These are phyloP conservation scores for Mythimna albipuncta DNA, from an alignment of 2,888 invertebrate species.

Conservation along the genomic window DNA sequence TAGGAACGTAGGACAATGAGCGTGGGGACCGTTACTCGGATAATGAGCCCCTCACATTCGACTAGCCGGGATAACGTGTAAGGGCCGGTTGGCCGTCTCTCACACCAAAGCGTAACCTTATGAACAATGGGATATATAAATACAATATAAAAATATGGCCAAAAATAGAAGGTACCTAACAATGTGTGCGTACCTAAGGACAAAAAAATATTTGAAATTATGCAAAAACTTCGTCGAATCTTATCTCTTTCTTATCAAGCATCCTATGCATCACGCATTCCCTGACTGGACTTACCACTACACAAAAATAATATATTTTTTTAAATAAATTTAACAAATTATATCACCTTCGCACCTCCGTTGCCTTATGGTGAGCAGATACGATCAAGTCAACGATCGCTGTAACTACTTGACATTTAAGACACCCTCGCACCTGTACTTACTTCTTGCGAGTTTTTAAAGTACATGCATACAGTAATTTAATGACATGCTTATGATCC, in stretches of 20 bases:
- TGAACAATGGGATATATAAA: neutral
- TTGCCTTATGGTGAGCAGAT: conserved; percentile 31
- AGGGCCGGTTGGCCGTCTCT: conserved; percentile 63
- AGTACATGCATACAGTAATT: conserved; percentile 25
- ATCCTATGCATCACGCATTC: neutral
- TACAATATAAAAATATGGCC: neutral
- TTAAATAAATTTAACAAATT: conserved; percentile 9
- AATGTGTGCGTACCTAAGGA: neutral
- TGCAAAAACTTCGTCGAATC: no score
- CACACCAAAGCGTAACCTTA: conserved; percentile 65
- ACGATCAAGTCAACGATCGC: conserved; percentile 48
- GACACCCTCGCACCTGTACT: conserved; percentile 52
- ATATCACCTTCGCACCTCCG: neutral
- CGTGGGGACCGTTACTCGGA: conserved; percentile 69
- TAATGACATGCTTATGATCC: conserved; percentile 17
- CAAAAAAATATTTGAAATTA: neutral
- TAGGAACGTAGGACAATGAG: conserved; percentile 68
- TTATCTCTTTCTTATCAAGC: no score
- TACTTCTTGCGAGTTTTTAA: conserved; percentile 32
- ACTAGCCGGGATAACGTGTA: conserved; percentile 69
- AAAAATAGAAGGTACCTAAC: neutral
- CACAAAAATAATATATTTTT: neutral
- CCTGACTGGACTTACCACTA: neutral
- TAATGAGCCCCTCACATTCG: conserved; percentile 74
- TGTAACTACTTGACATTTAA: conserved; percentile 51